Conservation (phyloP, 1,140 invertebrate species). For the Akabosia matsudoensis region DNA sequence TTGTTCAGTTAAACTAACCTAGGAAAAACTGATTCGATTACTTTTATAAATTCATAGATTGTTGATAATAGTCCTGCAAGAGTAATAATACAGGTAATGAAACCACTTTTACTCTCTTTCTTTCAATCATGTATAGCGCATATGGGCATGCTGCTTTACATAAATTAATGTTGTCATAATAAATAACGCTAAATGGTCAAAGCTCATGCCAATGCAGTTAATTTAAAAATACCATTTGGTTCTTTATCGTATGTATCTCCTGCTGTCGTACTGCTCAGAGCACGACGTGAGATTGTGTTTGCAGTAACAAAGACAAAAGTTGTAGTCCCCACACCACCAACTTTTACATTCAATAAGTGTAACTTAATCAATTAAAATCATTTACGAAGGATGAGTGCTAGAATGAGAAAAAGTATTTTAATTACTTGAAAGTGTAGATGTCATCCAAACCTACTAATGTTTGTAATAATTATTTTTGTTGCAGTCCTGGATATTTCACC, state of each 20-base stretch:
- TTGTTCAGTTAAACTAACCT: too few species aligned
- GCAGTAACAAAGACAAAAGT: not conserved
- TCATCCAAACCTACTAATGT: too few species aligned
- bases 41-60: not conserved
- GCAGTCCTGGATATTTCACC: too few species aligned
- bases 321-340: not conserved
- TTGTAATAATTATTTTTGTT: too few species aligned
- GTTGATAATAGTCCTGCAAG: not conserved
- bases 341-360: not conserved
- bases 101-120: not conserved
- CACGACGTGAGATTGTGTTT: not conserved
- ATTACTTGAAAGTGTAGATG: too few species aligned
- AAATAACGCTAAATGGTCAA: not conserved
- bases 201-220: too few species aligned
- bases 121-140: not conserved
- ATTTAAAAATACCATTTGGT: too few species aligned
- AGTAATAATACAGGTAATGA: not conserved
- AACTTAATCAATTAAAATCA: not conserved
- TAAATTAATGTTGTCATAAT: not conserved
- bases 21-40: too few species aligned
- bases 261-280: not conserved
- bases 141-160: not conserved
- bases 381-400: too few species aligned
- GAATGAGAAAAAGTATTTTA: too few species aligned
- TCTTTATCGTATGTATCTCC: not conserved